Percentiles rank a stretch among this genome's conserved stretches.
phyloP scores from a whole-genome alignment of 1,140 invertebrate genomes.

The Triops longicaudatus region DNA sequence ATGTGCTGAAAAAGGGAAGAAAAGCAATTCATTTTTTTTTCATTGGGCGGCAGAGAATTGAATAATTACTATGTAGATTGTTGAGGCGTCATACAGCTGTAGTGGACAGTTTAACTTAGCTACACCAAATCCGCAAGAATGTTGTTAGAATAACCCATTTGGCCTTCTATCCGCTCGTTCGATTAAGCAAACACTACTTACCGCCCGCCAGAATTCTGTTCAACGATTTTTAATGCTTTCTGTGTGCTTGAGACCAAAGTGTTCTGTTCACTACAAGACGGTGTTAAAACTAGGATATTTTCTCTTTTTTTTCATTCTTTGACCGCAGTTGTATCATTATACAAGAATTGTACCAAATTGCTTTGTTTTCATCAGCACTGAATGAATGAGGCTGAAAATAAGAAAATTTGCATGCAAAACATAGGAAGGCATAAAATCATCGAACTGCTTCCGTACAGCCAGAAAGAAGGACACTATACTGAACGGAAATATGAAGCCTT shows the following conservation, averaged over 20 bases:
- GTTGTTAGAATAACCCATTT: not conserved
- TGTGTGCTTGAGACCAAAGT: conserved; percentile 14
- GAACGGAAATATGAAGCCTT: no score
- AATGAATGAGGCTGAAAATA: no score
- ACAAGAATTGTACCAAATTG: not conserved
- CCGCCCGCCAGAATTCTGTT: not conserved
- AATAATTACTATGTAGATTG: not conserved
- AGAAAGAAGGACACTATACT: no score
- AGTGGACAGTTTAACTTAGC: not conserved
- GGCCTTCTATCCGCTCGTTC: not conserved
- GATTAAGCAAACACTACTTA: not conserved
- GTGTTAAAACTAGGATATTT: not conserved
- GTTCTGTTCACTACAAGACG: not conserved
- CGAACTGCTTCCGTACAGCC: no score
- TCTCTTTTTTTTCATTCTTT: conserved; percentile 1
- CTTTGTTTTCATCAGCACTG: no score
- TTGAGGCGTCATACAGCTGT: not conserved
- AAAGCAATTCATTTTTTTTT: not conserved
- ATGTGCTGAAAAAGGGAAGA: not conserved
- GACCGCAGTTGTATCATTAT: conserved; percentile 12
- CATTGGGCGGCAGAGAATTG: not conserved
- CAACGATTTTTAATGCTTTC: not conserved
- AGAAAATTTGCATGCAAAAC: no score
- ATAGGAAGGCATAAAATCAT: no score
- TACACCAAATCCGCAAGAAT: not conserved